Base-by-base conservation (phyloP, 1,140 invertebrate genomes). In the Nixonia krombeini region DNA sequence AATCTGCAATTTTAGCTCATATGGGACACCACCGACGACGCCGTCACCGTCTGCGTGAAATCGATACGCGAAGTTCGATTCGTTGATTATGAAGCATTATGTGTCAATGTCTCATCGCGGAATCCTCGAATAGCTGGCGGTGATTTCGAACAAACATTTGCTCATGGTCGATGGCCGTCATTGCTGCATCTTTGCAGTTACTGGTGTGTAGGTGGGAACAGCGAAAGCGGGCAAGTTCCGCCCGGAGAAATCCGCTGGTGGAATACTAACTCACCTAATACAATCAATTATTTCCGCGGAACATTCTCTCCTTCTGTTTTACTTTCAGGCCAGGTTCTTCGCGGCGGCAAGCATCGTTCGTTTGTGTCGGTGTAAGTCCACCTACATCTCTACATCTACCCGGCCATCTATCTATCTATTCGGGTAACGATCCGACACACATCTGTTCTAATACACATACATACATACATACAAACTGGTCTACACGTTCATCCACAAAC, bases 231-330 rank as follows among this genome's bases (percentile, higher is more conserved):
- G 38, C 26, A 49, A 51, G 28, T 49, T 50, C 44, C 10, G 40
- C 41, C 29, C 49, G 28, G 74, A 74, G 70, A 71, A 78, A 80
- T 81, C 76, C 75, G 69, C 72, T 67, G 46, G 49, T 61, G 57
- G 81, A 84, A 84, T 83, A 83, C 81, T 76, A 83, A 83, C 78
- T 81, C 76, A 66, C 73, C 75, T 83, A 82, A 83, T 81, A 82
- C 79, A 82, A 84, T 83, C 79, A 83, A 82, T 82, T 83, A 80
- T 83, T 81, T 78, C 74, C 70, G 69, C 64, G 74, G 69, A 80
- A 74, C 73, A 75, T 76, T 73, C 70, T 72, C 68, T 74, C 72
- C 74, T 80, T 76, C 71, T 77, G 68, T 77, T 75, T 80, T 76
- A 79, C 73, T 81, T 76, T 74, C 73, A 65, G 38, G 46, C 47